Percentiles rank a stretch among this genome's conserved stretches.
These are phyloP conservation scores for Labia minor DNA, from an alignment of 2,888 invertebrate species.

Conservation along the genomic window DNA sequence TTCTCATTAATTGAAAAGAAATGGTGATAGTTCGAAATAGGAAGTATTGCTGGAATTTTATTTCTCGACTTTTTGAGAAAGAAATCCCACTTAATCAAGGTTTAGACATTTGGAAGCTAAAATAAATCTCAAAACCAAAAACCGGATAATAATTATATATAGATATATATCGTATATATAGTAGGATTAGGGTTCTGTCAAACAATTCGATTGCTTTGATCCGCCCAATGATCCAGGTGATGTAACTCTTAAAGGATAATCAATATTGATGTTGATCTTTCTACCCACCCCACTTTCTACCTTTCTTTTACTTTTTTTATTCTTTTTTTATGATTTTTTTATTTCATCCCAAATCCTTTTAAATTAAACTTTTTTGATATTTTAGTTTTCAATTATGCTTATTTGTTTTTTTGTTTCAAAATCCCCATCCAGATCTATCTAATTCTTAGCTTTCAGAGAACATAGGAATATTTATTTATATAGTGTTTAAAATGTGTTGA, in stretches of 20 bases:
- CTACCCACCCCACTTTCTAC: too few species aligned
- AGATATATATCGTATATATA: neutral
- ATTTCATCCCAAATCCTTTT: neutral
- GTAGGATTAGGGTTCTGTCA: neutral
- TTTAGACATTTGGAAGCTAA: neutral
- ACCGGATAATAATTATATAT: neutral
- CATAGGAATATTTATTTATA: too few species aligned
- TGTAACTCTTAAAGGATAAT: neutral
- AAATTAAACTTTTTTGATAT: conserved; percentile 7
- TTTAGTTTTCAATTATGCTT: neutral
- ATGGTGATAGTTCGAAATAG: neutral
- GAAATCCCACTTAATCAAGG: neutral
- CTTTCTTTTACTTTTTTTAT: too few species aligned
- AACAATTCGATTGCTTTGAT: neutral
- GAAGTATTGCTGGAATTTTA: neutral
- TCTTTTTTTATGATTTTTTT: neutral
- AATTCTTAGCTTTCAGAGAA: too few species aligned
- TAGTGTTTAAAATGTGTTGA: too few species aligned
- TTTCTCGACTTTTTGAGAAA: neutral
- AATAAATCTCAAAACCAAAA: neutral
- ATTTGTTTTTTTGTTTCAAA: neutral
- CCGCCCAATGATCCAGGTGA: neutral
- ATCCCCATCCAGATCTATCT: too few species aligned
- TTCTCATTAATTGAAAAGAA: too few species aligned
- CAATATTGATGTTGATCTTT: neutral